These are phyloP conservation scores for Helicorthomorpha holstii DNA, from an alignment of 1,140 invertebrate genomes.

Conservation along the genomic window DNA sequence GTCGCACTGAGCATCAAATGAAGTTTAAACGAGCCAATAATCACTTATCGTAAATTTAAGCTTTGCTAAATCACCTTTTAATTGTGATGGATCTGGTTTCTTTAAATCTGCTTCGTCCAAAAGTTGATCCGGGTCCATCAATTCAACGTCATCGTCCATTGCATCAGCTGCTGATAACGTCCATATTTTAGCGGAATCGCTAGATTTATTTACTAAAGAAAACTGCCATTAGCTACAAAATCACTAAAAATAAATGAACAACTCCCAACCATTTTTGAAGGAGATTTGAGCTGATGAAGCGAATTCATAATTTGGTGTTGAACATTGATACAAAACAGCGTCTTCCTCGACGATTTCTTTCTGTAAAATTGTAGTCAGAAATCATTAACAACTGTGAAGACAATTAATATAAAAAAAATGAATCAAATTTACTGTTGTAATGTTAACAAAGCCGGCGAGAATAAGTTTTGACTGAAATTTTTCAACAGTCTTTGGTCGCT, in stretches of 20 bases:
- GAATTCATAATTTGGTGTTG: neutral
- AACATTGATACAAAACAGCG: neutral
- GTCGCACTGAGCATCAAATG: too few species aligned
- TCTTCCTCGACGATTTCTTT: neutral
- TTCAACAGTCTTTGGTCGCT: neutral
- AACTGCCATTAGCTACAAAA: constrained; percentile 3
- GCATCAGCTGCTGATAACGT: constrained; percentile 36
- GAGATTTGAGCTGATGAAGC: neutral
- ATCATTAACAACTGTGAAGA: neutral
- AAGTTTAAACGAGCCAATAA: too few species aligned
- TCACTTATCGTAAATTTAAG: too few species aligned
- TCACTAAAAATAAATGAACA: neutral
- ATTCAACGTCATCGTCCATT: constrained; percentile 50
- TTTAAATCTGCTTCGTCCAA: constrained; percentile 75
- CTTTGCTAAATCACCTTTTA: constrained; percentile 45
- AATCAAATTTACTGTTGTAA: neutral
- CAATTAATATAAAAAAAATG: neutral
- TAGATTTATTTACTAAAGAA: constrained; percentile 8
- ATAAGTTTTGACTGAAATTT: neutral
- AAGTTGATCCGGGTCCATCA: constrained; percentile 72
- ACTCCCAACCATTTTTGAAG: neutral
- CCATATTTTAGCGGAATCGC: constrained; percentile 37
- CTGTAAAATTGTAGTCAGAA: neutral
- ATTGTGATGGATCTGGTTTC: constrained; percentile 58
- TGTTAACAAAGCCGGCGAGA: neutral